Percentiles rank a stretch among this genome's conserved stretches.
Conservation (phyloP, 2,113 vertebrate genomes). For the Lagopus muta region DNA sequence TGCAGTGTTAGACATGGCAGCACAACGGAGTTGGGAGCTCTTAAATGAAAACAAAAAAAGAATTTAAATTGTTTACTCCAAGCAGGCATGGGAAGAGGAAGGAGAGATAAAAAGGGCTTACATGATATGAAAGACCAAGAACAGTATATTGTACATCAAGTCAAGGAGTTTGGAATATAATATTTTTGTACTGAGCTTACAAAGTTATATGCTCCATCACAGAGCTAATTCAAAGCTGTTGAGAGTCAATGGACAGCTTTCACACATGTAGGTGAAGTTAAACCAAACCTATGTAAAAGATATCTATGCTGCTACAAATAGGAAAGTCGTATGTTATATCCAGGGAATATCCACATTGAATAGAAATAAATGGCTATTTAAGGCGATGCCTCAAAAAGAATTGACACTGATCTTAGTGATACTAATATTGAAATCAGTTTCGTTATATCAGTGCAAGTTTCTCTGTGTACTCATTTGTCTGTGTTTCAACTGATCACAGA, state of each 20-base stretch:
- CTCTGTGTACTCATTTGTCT: background rate
- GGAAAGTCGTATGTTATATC: background rate
- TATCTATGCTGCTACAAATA: background rate
- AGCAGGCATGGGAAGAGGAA: conserved; percentile 10
- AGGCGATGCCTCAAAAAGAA: background rate
- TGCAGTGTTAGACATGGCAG: conserved; percentile 5
- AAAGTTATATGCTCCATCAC: background rate
- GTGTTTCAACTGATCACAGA: background rate
- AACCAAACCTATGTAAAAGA: background rate
- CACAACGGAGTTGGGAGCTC: conserved; percentile 49
- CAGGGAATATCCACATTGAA: background rate
- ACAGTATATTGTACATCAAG: background rate
- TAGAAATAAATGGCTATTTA: background rate
- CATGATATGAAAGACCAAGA: background rate
- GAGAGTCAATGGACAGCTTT: background rate
- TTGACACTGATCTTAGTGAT: background rate
- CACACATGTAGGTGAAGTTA: background rate
- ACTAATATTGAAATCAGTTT: background rate
- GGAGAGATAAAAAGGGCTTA: background rate
- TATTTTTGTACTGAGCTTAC: background rate
- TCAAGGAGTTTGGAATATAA: background rate
- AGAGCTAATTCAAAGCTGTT: background rate
- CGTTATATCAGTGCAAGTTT: background rate
- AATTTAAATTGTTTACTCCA: conserved; percentile 57
- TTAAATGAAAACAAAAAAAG: conserved; percentile 26